phyloP scores from a whole-genome alignment of 2,888 invertebrate species.

The Polyommatus icarus region DNA sequence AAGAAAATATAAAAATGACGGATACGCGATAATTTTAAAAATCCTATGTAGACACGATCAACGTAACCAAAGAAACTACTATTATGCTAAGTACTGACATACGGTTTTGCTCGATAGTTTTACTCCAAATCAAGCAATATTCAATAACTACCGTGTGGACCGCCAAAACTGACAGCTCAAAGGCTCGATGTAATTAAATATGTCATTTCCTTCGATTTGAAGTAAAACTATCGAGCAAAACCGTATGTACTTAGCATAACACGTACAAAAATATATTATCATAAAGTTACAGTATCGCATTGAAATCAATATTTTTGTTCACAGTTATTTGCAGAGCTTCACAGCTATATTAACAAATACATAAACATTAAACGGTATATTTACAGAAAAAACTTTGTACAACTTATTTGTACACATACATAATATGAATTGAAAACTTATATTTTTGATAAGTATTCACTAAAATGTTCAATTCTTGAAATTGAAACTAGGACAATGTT shows the following conservation, averaged over 20 bases:
- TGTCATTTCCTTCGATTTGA: no score
- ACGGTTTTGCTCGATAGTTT: no score
- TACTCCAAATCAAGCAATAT: no score
- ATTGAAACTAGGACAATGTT: no score
- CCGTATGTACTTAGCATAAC: no score
- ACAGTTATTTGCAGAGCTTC: not conserved
- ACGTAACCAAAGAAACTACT: not conserved
- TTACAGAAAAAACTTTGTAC: not conserved
- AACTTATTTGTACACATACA: not conserved
- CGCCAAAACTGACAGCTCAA: no score
- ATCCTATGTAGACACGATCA: not conserved
- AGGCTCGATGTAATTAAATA: no score
- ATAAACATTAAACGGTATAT: not conserved
- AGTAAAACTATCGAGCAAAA: no score
- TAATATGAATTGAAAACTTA: not conserved
- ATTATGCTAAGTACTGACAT: no score
- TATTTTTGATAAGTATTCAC: not conserved
- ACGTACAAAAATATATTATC: not conserved
- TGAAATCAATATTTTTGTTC: not conserved
- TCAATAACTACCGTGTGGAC: no score
- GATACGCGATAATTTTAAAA: not conserved
- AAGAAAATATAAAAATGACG: not conserved
- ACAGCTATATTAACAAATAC: not conserved
- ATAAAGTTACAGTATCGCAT: not conserved
- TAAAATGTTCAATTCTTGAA: no score